A percentile compares a stretch with the other conserved stretches of the same genome.
Conservation (phyloP, 1,140 invertebrate species). For the Teleogryllus occipitalis region DNA sequence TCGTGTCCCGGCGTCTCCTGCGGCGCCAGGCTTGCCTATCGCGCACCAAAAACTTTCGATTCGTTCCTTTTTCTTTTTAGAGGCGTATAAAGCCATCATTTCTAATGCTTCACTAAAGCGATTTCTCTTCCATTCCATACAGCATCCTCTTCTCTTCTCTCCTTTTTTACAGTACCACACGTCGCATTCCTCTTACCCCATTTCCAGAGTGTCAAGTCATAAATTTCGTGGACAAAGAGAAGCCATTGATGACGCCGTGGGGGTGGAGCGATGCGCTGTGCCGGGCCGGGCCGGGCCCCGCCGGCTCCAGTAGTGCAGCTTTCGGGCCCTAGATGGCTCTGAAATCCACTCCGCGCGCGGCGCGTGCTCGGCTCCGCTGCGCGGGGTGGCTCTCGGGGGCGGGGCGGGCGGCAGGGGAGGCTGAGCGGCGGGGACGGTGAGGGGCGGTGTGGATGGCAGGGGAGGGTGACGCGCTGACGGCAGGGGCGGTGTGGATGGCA, state of each 20-base stretch:
- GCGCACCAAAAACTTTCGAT: background rate
- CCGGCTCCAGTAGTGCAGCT: background rate
- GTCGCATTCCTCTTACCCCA: constrained; percentile 3
- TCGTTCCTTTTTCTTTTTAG: background rate
- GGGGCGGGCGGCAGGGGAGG: no score
- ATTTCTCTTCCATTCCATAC: background rate
- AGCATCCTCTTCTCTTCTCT: background rate
- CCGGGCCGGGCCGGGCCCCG: no score
- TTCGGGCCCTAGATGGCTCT: background rate
- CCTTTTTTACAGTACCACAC: background rate
- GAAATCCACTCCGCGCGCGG: background rate
- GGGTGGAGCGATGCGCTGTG: no score
- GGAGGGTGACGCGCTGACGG: no score
- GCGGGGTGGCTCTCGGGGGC: no score
- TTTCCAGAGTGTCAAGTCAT: constrained; percentile 4
- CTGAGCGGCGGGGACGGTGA: no score
- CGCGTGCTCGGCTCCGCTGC: background rate
- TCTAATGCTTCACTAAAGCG: constrained; percentile 4
- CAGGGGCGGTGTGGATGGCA: no score
- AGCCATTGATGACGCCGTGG: background rate
- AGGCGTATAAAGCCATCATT: constrained; percentile 1
- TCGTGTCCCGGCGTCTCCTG: no score
- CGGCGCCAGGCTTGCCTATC: background rate
- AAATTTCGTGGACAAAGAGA: constrained; percentile 4
- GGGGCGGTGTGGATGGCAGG: no score